Base-by-base conservation (phyloP, 2,888 invertebrate genomes). In the Leptinotarsa haldemani region DNA sequence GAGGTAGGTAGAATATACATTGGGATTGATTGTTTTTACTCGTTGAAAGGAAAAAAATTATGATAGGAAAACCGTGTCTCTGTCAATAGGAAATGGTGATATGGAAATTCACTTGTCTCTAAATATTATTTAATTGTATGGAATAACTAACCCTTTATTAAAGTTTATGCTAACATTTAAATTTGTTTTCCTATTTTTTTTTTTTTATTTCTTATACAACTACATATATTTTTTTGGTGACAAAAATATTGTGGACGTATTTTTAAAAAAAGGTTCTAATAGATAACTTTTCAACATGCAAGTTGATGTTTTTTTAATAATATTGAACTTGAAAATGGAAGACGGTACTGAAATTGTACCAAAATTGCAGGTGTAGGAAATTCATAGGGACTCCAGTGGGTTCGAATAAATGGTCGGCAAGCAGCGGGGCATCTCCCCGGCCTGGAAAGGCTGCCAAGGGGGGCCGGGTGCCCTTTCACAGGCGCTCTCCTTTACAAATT, bases 381-480 rank as follows among this genome's bases (percentile, higher is more conserved):
- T 83, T 84, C 82, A 76, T 86, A 82, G 84, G 86, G 80, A 65
- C 75, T 63, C 71, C 77, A 66, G 64, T 70, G 67, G 74, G 73
- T 71, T 67, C 74, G 48, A 77, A 73, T 77, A 78, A 77, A 71
- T 78, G 78, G 72, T 74, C 79, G 46, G 69, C 79, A 53, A 76
- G 74, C 73, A 84, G 80, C 83, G 84, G 85, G 80, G 80, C 79
- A 77, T 79, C 84, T 78, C 83, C 83, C 81, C 84, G 88, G 86
- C 87, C 88, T 84, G 88, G 89, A 85, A 88, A 85, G 82, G 82
- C 83, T 75, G 81, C 81, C 78, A 85, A 88, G 87, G 88, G 88
- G 87, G 88, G 88, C 83, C 87, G 88, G 84, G 88, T 91, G 85
- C 91, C 91, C 84, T 91, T 91, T 88, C 91, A 91, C 87, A 90